Evolutionary conservation across 2,888 invertebrate genomes (phyloP).

Genomic region (Eudasyphora cyanicolor): DNA sequence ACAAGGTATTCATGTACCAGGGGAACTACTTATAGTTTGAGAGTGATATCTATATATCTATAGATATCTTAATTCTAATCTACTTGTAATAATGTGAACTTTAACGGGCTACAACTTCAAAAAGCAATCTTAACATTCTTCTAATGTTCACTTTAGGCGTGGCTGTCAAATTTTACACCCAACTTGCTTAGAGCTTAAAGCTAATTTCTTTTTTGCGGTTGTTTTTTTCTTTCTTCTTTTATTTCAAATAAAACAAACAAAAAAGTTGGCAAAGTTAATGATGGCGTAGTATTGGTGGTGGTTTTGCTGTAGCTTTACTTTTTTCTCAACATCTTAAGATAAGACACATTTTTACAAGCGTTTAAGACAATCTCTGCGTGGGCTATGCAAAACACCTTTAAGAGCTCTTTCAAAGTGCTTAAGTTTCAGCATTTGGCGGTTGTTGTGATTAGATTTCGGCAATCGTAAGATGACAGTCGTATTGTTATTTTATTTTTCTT

Average conservation of each 20-base stretch:
- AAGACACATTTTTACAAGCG: neutral
- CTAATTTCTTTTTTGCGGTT: constrained; percentile 42
- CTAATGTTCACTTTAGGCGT: no score
- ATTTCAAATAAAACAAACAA: neutral
- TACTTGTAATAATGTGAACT: no score
- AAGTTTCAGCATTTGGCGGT: constrained; percentile 1
- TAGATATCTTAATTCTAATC: no score
- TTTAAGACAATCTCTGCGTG: neutral
- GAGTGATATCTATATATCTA: no score
- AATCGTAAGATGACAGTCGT: neutral
- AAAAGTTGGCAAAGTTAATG: neutral
- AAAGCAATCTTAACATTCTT: no score
- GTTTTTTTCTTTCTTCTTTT: constrained; percentile 32
- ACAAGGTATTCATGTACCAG: no score
- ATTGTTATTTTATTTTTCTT: constrained; percentile 1
- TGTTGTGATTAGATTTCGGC: constrained; percentile 10
- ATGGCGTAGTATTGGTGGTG: neutral
- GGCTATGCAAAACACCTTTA: neutral
- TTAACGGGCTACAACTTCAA: no score
- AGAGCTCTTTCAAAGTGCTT: constrained; percentile 21
- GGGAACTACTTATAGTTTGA: no score
- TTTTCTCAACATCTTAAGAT: constrained; percentile 6
- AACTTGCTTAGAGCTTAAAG: constrained; percentile 48
- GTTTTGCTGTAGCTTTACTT: neutral
- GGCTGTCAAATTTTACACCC: constrained; percentile 41